phyloP scores from a whole-genome alignment of 2,797 vertebrate genomes.

The Myotis daubentonii region DNA sequence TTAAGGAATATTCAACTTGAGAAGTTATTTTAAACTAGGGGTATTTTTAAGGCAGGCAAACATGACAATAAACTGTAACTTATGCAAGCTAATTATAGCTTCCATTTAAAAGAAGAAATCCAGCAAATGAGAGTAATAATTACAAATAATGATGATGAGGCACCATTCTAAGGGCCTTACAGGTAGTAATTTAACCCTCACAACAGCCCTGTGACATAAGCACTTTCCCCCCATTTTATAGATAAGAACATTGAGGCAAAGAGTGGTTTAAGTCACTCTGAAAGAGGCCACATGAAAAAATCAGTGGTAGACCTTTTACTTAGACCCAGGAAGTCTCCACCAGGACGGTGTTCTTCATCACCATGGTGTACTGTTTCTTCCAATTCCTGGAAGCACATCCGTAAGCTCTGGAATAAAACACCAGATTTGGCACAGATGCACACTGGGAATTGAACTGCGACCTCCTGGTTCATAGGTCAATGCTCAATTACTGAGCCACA shows the following conservation, averaged over 20 bases:
- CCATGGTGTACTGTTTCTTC: rapidly evolving
- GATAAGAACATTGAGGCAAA: not conserved
- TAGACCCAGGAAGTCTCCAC: not conserved
- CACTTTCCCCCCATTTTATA: not conserved
- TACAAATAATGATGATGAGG: not conserved
- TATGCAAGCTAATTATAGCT: constrained; percentile 35
- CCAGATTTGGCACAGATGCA: not conserved
- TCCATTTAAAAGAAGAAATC: constrained; percentile 11
- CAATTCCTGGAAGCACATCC: not conserved
- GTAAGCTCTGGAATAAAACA: not conserved
- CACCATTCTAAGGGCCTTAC: not conserved
- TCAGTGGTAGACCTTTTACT: not conserved
- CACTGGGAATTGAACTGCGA: too few species aligned
- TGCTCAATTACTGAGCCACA: too few species aligned
- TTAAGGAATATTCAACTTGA: constrained; percentile 35
- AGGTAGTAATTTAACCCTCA: not conserved
- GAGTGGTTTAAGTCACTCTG: not conserved
- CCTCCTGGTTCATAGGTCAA: too few species aligned
- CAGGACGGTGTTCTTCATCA: not conserved
- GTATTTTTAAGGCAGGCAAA: not conserved
- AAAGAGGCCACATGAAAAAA: not conserved
- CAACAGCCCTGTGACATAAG: not conserved
- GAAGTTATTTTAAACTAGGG: constrained; percentile 30
- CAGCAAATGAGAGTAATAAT: not conserved
- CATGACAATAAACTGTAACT: constrained; percentile 34